Conservation (phyloP, 2,888 invertebrate genomes). For the Anarsia innoxiella region DNA sequence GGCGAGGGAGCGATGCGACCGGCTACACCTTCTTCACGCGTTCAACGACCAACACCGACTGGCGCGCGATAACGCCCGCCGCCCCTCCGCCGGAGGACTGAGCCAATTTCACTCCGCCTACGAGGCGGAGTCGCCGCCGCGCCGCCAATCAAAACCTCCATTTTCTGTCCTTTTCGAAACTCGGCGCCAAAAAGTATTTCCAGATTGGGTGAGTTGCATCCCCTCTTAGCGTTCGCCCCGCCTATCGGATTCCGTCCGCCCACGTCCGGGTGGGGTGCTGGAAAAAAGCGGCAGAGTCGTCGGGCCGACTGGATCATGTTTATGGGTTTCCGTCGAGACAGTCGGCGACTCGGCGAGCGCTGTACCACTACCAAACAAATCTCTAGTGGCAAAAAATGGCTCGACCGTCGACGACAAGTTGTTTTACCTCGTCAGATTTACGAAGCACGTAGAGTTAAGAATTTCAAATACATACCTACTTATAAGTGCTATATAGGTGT, state of each 20-base stretch:
- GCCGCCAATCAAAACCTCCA: constrained; percentile 45
- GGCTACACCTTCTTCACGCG: constrained; percentile 59
- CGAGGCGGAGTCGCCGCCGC: constrained; percentile 38
- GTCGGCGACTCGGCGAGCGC: constrained; percentile 62
- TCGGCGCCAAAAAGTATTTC: constrained; percentile 23
- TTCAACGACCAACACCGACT: constrained; percentile 65
- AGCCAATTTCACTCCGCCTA: constrained; percentile 52
- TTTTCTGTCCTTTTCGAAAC: constrained; percentile 59
- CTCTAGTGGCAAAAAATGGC: constrained; percentile 72
- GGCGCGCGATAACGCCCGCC: constrained; percentile 64
- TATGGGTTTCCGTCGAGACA: constrained; percentile 72
- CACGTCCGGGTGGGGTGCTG: constrained; percentile 49
- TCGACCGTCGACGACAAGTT: constrained; percentile 65
- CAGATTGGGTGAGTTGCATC: constrained; percentile 47
- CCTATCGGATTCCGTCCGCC: constrained; percentile 42
- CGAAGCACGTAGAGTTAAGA: constrained; percentile 49
- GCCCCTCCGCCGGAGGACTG: constrained; percentile 68
- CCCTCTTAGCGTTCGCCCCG: constrained; percentile 37
- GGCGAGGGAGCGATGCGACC: constrained; percentile 40
- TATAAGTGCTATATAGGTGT: no score
- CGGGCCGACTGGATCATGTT: constrained; percentile 66
- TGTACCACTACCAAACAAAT: constrained; percentile 67
- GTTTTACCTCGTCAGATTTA: constrained; percentile 71
- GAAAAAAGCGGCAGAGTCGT: constrained; percentile 68
- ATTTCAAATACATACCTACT: no score